Base-by-base conservation (phyloP, 2,888 invertebrate genomes). In the Aphodius granarius region DNA sequence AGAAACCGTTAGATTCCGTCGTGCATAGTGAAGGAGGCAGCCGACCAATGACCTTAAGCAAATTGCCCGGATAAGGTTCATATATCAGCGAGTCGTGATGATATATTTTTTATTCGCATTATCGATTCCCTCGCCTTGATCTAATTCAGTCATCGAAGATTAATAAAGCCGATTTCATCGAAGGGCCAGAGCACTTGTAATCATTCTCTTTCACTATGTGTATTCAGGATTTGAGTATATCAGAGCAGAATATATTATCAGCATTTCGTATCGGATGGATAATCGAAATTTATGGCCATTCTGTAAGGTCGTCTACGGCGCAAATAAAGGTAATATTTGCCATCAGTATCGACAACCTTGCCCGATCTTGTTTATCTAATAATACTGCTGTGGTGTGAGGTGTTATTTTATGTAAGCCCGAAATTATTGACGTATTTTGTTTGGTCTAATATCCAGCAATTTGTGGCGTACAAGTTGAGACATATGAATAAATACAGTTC, bases 271-370 rank as follows among this genome's bases (percentile, higher is more conserved):
- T 43, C 43, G 43, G 43, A 43, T 43, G 43, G 43, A 43, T 43
- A 43, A 43, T 43, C 43, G 13, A 43, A 43, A 43, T 43, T 43
- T 43, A 43, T 43, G 43, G 43, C 13, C 43, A 13, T 43, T 43
- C 43, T 6, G 13, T 73, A 76, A 76, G 75, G 75, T 73, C 73
- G 63, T 5, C 22, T 23, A 63, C 62, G 73, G 65, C 64, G 71
- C 65, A 73, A 76, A 73, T 76, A 76, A 63, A 73, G 73, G 73
- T 73, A 76, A 76, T 76, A 73, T 76, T 76, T 73, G 73, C 73
- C n/a, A 74, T 70, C 73, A 68, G 70, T 73, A 76, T 76, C 70
- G 71, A 23, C 73, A 76, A 76, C 75, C 75, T 76, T 76, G 75
- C 63, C 73, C 23, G 70, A 73, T 76, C 75, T 76, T 76, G 73